Conservation (phyloP, 1,140 invertebrate species). For the Leptinotarsa lineolata region DNA sequence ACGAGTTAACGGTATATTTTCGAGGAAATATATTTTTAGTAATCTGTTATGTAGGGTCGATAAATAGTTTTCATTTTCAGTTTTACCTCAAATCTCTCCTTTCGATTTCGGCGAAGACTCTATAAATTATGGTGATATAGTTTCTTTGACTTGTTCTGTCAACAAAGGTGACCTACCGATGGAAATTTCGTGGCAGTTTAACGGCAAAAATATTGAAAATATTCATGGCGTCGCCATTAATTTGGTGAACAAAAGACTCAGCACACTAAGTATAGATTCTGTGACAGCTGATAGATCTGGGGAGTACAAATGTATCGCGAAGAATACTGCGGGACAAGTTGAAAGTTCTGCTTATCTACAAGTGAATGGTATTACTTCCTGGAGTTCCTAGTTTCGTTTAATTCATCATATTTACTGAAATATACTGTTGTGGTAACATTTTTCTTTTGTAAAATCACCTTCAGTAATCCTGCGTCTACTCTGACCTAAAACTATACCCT, state of each 20-base stretch:
- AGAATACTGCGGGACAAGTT: constrained; percentile 65
- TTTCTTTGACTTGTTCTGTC: constrained; percentile 65
- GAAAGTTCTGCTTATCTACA: constrained; percentile 59
- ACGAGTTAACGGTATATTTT: constrained; percentile 69
- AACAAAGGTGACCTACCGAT: constrained; percentile 71
- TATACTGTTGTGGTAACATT: too few species aligned
- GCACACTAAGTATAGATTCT: constrained; percentile 71
- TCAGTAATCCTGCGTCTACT: too few species aligned
- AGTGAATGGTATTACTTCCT: constrained; percentile 72
- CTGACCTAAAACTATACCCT: too few species aligned
- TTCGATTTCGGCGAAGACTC: constrained; percentile 69
- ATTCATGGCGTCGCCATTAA: constrained; percentile 64
- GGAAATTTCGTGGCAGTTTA: constrained; percentile 63
- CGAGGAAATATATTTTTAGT: not conserved
- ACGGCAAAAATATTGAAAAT: constrained; percentile 48
- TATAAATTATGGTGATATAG: constrained; percentile 68
- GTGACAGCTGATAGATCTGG: constrained; percentile 71
- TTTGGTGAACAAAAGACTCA: constrained; percentile 70
- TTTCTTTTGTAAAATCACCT: too few species aligned
- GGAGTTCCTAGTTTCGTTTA: constrained; percentile 57
- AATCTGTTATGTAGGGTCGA: not conserved
- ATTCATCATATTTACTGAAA: too few species aligned
- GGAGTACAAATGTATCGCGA: constrained; percentile 73
- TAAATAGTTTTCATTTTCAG: constrained; percentile 53
- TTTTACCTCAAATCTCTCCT: constrained; percentile 67